Base-by-base conservation (phyloP, 2,888 invertebrate species). In the Gibbula magus region DNA sequence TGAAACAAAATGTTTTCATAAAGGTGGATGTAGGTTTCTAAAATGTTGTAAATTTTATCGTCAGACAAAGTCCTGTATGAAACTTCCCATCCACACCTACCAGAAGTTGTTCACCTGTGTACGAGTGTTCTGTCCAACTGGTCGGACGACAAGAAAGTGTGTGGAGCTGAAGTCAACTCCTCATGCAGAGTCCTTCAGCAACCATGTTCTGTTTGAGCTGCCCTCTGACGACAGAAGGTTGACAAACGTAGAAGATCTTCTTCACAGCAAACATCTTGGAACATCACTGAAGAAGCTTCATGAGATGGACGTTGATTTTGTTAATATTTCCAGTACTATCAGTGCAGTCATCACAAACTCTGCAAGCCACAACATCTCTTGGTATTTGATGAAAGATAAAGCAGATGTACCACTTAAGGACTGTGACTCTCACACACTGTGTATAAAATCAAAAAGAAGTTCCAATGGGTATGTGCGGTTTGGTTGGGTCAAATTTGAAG, bases 321-420 rank as follows among this genome's bases (percentile, higher is more conserved):
- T 51, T 8, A 74, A 39, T 18, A 51, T n/a, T 18, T 22, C 25
- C 35, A 74, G 25, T 16, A 25, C 25, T 16, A 51, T 74, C 25
- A 51, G 74, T 61, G 13, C 61, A 25, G 25, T 61, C 61, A 61
- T 74, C 51, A 52, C 74, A 18, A 74, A 74, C 25, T 51, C 74
- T 25, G 74, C 74, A 25, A 25, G 51, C 8, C 45, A 52, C 5
- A 74, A 74, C 51, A 25, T 74, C 51, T 52, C 74, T 10, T 74
- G 74, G 74, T 74, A 51, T 18, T 22, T 74, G 13, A 74, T 74
- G 74, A 74, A 25, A 52, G 61, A 32, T 29, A 25, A 16, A 16
- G 29, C 25, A 29, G 29, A 61, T 0, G 25, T 61, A 16, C 61
- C 61, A 29, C 29, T 61, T 25, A 16, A 13, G 16, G 61, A 61